These are phyloP conservation scores for Notarius lentiginosus DNA, from an alignment of 2,113 vertebrate species.

Conservation along the genomic window DNA sequence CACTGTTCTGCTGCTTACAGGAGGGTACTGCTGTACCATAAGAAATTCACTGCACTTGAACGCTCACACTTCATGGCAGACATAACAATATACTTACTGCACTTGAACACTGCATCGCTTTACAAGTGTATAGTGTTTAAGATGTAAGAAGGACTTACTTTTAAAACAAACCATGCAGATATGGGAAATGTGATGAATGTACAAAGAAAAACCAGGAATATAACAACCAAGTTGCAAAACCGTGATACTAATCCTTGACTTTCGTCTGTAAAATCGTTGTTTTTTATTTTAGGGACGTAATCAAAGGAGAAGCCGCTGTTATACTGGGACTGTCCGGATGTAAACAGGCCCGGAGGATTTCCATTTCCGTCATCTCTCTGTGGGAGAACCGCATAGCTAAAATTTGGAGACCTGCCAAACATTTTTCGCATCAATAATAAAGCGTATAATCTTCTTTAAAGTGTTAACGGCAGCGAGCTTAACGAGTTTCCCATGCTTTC, in stretches of 20 bases:
- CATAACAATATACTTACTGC: not conserved
- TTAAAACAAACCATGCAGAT: constrained; percentile 86
- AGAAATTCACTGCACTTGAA: not conserved
- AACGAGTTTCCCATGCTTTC: not conserved
- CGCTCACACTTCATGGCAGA: not conserved
- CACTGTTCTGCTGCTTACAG: not conserved
- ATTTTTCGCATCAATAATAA: constrained; percentile 53
- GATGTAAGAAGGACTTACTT: constrained; percentile 70
- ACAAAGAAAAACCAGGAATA: constrained; percentile 74
- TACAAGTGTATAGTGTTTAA: not conserved
- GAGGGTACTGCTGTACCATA: not conserved
- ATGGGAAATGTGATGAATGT: constrained; percentile 82
- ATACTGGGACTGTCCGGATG: constrained; percentile 55
- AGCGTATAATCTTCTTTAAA: not conserved
- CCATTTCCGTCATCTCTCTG: constrained; percentile 70
- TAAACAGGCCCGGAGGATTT: constrained; percentile 71
- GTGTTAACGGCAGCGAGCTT: not conserved
- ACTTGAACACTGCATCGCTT: not conserved
- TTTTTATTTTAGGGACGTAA: constrained; percentile 69
- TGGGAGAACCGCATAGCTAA: constrained; percentile 75
- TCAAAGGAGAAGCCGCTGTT: constrained; percentile 71
- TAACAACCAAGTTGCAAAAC: constrained; percentile 81
- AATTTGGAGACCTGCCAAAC: constrained; percentile 67
- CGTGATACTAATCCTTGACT: constrained; percentile 82
- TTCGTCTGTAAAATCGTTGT: constrained; percentile 72